Evolutionary conservation across 2,888 invertebrate species (phyloP).

Genomic region (Caenorhabditis afra): DNA sequence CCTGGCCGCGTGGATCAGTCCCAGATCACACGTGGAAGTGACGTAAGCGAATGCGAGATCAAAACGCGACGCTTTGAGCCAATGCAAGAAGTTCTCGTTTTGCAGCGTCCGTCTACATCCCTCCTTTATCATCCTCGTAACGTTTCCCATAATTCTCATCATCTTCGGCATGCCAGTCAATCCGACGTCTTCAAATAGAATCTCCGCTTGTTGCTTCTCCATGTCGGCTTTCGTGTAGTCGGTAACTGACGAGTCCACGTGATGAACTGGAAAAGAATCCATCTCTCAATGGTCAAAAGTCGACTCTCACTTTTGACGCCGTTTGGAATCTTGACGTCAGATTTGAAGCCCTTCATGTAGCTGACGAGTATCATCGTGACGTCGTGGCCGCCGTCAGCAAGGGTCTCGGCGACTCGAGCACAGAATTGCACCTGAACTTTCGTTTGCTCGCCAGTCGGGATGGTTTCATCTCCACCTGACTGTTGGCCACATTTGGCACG

Average conservation of each 20-base stretch:
- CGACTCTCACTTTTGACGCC: constrained; percentile 38
- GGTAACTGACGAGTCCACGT: constrained; percentile 16
- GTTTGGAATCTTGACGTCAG: constrained; percentile 44
- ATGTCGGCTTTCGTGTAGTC: constrained; percentile 10
- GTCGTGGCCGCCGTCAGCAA: constrained; percentile 66
- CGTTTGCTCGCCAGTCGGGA: too few relatives aligned
- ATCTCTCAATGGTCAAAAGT: too few relatives aligned
- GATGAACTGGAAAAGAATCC: constrained; percentile 12
- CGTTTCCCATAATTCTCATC: constrained; percentile 14
- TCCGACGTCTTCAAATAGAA: constrained; percentile 43
- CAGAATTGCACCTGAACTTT: constrained; percentile 62
- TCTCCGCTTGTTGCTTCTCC: constrained; percentile 37
- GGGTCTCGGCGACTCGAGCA: constrained; percentile 61
- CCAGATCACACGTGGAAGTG: constrained; percentile 67
- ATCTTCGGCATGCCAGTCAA: background rate
- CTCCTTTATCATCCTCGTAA: background rate
- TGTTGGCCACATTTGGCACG: constrained; percentile 62
- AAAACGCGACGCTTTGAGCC: constrained; percentile 63
- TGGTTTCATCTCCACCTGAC: constrained; percentile 52
- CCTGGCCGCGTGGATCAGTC: constrained; percentile 66
- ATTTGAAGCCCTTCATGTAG: constrained; percentile 21
- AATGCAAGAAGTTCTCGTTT: constrained; percentile 57
- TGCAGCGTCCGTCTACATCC: constrained; percentile 5
- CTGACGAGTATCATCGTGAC: constrained; percentile 61
- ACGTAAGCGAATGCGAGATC: constrained; percentile 73